Base-by-base conservation (phyloP, 2,113 vertebrate genomes). In the Cinclus mexicanus region DNA sequence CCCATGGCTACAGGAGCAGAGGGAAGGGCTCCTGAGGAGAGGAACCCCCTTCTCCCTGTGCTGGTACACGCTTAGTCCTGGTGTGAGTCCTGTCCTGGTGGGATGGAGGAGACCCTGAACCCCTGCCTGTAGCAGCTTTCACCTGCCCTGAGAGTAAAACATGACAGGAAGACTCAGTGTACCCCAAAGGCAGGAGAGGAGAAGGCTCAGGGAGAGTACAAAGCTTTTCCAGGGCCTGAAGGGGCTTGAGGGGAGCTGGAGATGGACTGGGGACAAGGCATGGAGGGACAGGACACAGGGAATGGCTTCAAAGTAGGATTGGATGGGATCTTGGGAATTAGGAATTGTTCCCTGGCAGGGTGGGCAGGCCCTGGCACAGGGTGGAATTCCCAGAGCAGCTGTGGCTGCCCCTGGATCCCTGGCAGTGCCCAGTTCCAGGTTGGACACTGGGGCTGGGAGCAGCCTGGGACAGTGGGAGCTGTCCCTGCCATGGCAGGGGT, bases 41-140 rank as follows among this genome's bases (percentile, higher is more conserved):
- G 11, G 1, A 8, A 56, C 46, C 71, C 31, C 25, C 46, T 14
- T 13, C 2, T 12, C 37, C 1, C 0, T 4, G 46, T 20, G 46
- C 6, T 9, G 65, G 65, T 5, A 10, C 55, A 15, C 1, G 2
- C 17, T 60, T 8, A 42, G 80, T 42, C 46, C 39, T 31, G 46
- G 12, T 23, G 55, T 33, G 55, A 69, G 15, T 19, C 10, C 63
- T 77, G 37, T 19, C 60, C 37, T 12, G 26, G 42, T 44, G 53
- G 15, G 63, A 33, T 28, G 63, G 37, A 33, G 33, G 55, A 60
- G 28, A 55, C 20, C 47, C 39, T 47, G 64, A 50, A 16, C 20
- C 33, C 33, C 15, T 3, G 2, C 17, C 64, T 61, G 47, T 4
- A 16, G 55, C 47, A 70, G 33, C 47, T 52, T n/a, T 13, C 64